Base-by-base conservation (phyloP, 2,888 invertebrate species). In the Sympetrum striolatum region DNA sequence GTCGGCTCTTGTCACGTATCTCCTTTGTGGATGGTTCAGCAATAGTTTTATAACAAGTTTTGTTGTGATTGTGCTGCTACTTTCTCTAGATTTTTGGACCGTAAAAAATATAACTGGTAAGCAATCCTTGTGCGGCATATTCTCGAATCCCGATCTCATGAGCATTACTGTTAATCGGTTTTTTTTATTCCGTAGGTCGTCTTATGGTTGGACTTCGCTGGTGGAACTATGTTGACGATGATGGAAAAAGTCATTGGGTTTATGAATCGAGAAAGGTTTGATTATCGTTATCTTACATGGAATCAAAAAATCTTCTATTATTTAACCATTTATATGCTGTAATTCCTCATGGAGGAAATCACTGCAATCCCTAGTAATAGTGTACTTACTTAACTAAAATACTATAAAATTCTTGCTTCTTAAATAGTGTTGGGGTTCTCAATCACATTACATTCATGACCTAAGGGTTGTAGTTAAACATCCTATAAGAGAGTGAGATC, bases 181-280 rank as follows among this genome's bases (percentile, higher is more conserved):
- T 6, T 8, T 48, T 82, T 35, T 73, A 39, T 90, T 91, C 90
- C 91, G 91, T 93, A 95, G 99, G 99, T 58, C 96, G 99, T 90
- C 94, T 99, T 81, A 95, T 99, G 93, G 99, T 99, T 37, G 99
- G 99, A 0, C 94, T 99, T 35, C 95, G 99, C 92, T 99, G 99
- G 99, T 99, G 99, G 99, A 99, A 99, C 95, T 98, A 99, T 93
- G 98, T 99, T 0, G 99, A 99, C 93, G 99, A 98, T 92, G 97
- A 98, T 92, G 99, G 99, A 64, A 96, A 97, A 92, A 99, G 99
- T 90, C 98, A 99, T 94, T 99, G 99, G 99, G 97, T 99, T 31
- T 99, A 98, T 94, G 99, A 99, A 95, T 96, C 98, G 0, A 96
- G 97, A 95, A 98, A 98, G 96, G 98, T 98, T 94, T 92, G 92